Conservation (phyloP, 2,797 vertebrate genomes). For the Xerus rutilus region DNA sequence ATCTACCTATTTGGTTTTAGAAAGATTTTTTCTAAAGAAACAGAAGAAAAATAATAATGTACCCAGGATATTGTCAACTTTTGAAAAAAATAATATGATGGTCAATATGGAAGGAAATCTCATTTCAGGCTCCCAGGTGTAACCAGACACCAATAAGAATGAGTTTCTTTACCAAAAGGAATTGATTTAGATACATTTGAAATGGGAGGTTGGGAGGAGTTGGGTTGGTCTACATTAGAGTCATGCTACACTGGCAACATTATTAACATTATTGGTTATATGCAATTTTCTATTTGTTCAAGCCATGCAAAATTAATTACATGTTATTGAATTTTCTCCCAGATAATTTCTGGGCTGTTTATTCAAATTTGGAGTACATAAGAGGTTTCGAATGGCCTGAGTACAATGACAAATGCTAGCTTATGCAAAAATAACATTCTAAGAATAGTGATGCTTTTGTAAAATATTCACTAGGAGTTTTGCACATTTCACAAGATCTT, state of each 20-base stretch:
- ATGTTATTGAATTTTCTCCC: constrained; percentile 67
- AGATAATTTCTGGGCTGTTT: constrained; percentile 58
- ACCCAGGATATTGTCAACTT: not conserved
- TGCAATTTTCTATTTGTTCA: constrained; percentile 57
- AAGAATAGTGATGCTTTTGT: constrained; percentile 52
- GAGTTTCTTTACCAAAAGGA: not conserved
- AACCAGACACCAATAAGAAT: not conserved
- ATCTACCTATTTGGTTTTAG: not conserved
- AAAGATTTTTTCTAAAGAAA: constrained; percentile 2
- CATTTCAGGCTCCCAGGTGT: not conserved
- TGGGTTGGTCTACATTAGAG: not conserved
- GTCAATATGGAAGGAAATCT: not conserved
- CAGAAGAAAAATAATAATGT: constrained; percentile 4
- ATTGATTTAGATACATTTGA: constrained; percentile 2
- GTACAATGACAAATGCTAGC: constrained; percentile 44
- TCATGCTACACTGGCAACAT: not conserved
- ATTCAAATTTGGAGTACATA: constrained; percentile 65
- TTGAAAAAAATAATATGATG: constrained; percentile 52
- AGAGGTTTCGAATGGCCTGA: constrained; percentile 12
- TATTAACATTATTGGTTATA: not conserved
- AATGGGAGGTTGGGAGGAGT: not conserved
- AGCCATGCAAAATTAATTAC: constrained; percentile 72
- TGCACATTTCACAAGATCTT: constrained; percentile 55
- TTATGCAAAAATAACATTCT: constrained; percentile 48
- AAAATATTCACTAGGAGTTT: constrained; percentile 34